Conservation (phyloP, 2,888 invertebrate species). For the Sphaerophoria rueppellii region DNA sequence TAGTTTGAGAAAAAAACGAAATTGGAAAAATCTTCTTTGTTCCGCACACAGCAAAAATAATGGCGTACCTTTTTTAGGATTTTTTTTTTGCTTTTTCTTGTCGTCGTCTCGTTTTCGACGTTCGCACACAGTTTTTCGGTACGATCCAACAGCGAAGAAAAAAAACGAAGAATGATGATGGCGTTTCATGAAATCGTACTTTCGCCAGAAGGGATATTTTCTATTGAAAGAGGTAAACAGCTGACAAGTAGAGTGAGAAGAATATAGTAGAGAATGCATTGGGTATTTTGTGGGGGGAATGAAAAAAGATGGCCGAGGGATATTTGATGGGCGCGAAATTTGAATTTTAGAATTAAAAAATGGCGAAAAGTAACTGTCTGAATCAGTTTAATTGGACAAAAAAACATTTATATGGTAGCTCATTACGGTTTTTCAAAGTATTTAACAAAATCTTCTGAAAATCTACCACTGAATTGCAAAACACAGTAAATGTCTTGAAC, state of each 20-base stretch:
- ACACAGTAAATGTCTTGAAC: too few species aligned
- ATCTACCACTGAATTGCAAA: too few species aligned
- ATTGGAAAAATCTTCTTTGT: constrained; percentile 57
- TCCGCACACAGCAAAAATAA: constrained; percentile 59
- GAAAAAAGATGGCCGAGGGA: constrained; percentile 63
- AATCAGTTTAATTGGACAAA: neutral
- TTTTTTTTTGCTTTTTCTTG: constrained; percentile 27
- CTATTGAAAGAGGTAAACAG: constrained; percentile 49
- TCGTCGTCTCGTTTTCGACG: constrained; percentile 69
- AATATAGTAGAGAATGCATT: constrained; percentile 18
- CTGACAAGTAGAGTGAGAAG: constrained; percentile 66
- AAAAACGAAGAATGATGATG: constrained; percentile 71
- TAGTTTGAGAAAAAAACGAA: neutral
- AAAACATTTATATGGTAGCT: too few species aligned
- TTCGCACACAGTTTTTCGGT: constrained; percentile 68
- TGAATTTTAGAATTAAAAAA: constrained; percentile 12
- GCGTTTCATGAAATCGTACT: constrained; percentile 67
- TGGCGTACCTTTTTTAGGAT: constrained; percentile 71
- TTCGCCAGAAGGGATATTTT: constrained; percentile 64
- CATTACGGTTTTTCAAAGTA: too few species aligned
- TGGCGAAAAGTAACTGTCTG: neutral
- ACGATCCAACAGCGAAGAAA: constrained; percentile 71
- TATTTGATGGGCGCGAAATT: constrained; percentile 50
- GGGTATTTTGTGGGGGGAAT: constrained; percentile 23
- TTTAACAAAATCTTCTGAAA: too few species aligned